Evolutionary conservation across 2,888 invertebrate genomes (phyloP), one percentile per base, ranked within the genome.

Genomic region (Leptopilina myrica): DNA sequence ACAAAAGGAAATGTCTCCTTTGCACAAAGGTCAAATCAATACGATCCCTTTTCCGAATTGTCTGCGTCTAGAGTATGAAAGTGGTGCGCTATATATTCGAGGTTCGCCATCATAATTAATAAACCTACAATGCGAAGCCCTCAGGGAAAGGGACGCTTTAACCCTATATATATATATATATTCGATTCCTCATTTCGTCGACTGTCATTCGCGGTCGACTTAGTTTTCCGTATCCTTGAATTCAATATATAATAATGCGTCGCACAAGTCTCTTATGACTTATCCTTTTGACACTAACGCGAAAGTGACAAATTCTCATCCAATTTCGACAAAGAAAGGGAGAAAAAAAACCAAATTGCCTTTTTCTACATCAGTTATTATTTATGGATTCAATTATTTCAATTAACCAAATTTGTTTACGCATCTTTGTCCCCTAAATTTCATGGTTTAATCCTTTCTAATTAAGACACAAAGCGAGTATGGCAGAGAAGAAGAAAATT

Each of bases 161-260:
- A 76, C 76, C 76, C 76, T 64, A 76, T 65, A 20, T 1, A 20
- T 20, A 20, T 1, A 20, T 20, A 20, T 20, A 64, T 64, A 64
- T 75, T 79, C 67, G 81, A 82, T 80, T 84, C 78, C 81, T 84
- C 85, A 82, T 80, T 82, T 82, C 82, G 78, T 76, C 84, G 83
- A 75, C 80, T 79, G 67, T 76, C 81, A 82, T 84, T 85, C 83
- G 82, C 76, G 66, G 76, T 75, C 85, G 82, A 82, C 85, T 84
- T 84, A 85, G 84, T 86, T 87, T 87, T 84, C 85, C 85, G 83
- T 89, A 88, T 89, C 86, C 85, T 84, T 84, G 88, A 85, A 87
- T 89, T 89, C 89, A 85, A 88, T 89, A 49, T 49, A 88, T 87
- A 89, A 89, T 89, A 89, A 88, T 87, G 84, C 83, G 65, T 80